Conservation (phyloP, 2,797 vertebrate species). For the Semaprochilodus insignis region DNA sequence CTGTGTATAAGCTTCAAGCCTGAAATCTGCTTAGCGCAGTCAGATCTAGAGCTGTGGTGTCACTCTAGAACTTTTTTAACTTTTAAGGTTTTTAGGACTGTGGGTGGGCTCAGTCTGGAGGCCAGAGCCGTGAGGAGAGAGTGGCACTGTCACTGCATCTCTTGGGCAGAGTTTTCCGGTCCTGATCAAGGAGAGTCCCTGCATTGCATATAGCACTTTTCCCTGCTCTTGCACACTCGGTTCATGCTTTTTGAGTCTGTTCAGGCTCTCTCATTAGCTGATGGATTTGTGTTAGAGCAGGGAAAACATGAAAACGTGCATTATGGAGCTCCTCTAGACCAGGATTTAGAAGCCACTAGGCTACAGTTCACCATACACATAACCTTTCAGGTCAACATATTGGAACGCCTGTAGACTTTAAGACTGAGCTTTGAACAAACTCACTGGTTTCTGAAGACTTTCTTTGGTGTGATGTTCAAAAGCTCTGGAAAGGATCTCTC, state of each 20-base stretch:
- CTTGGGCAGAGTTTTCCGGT: not conserved
- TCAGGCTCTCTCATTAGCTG: not conserved
- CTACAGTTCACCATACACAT: not conserved
- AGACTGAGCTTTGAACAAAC: slow-evolving; percentile 75
- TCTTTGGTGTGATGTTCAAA: slow-evolving; percentile 43
- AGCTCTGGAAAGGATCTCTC: slow-evolving; percentile 55
- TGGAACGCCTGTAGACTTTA: slow-evolving; percentile 67
- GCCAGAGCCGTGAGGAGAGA: not conserved
- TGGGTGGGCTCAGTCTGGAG: not conserved
- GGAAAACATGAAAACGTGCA: not conserved
- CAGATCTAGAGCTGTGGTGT: not conserved
- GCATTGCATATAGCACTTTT: not conserved
- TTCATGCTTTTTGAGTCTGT: not conserved
- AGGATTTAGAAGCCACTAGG: not conserved
- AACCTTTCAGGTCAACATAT: slow-evolving; percentile 43
- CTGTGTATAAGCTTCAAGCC: not conserved
- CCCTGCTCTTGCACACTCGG: not conserved
- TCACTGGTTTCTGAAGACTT: slow-evolving; percentile 38
- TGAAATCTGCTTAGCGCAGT: slow-evolving; percentile 11
- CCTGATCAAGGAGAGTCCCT: not conserved
- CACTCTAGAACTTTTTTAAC: not conserved
- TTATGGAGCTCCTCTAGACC: not conserved
- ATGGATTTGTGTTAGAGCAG: not conserved
- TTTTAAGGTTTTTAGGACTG: not conserved
- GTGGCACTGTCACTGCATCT: not conserved